phyloP scores from a whole-genome alignment of 2,113 vertebrate genomes.

The Poecilia latipinna region DNA sequence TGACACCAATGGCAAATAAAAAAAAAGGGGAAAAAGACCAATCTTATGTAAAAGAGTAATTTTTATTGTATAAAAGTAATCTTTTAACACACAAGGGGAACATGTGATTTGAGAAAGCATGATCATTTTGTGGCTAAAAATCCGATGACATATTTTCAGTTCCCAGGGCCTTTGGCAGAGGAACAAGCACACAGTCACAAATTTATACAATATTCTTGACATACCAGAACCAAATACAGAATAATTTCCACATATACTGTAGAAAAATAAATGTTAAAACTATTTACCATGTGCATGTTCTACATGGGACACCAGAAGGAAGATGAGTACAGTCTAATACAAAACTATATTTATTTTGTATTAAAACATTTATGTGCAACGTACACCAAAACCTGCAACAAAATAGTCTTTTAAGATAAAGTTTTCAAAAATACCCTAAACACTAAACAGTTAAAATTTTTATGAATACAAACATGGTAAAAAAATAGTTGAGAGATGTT shows the following conservation, averaged over 20 bases:
- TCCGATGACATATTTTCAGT: no score
- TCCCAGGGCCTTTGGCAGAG: no score
- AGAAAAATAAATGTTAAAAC: neutral
- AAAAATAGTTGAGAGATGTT: neutral
- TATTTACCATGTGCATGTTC: neutral
- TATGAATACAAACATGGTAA: neutral
- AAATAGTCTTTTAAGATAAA: constrained; percentile 1
- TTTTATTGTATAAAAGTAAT: no score
- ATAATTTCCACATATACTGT: neutral
- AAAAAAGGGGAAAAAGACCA: no score
- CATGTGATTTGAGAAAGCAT: no score
- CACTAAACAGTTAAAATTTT: neutral
- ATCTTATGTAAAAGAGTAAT: no score
- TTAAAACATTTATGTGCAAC: constrained; percentile 43
- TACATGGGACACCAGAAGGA: neutral
- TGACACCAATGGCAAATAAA: neutral
- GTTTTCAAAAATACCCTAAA: constrained; percentile 2
- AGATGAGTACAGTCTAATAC: neutral
- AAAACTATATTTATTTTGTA: constrained; percentile 29
- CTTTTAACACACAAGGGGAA: no score
- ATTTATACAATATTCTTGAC: no score
- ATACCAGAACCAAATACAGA: no score
- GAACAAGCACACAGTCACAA: no score
- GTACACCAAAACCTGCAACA: constrained; percentile 16
- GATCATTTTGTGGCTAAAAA: no score